Evolutionary conservation across 2,888 invertebrate species (phyloP).

Genomic region (Monoplex corrugatus): DNA sequence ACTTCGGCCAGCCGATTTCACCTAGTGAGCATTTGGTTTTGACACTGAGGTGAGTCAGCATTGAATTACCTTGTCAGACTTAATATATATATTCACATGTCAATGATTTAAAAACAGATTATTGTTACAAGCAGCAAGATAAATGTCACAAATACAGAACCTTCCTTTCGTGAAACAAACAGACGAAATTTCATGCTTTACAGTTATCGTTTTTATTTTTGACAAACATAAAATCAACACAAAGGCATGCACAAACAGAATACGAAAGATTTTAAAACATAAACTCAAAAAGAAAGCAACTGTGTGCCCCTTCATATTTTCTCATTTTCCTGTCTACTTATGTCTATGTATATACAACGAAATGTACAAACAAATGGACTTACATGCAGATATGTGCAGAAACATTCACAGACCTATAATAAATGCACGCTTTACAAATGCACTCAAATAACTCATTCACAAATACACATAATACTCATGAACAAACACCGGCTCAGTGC

Average conservation of each 20-base stretch:
- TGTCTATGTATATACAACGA: too few species aligned
- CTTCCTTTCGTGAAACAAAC: not conserved
- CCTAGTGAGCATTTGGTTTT: not conserved
- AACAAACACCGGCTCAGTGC: too few species aligned
- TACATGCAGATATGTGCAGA: not conserved
- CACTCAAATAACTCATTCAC: not conserved
- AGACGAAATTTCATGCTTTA: not conserved
- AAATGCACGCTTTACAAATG: not conserved
- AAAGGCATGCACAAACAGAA: not conserved
- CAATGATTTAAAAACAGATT: not conserved
- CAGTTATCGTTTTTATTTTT: not conserved
- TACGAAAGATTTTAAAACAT: not conserved
- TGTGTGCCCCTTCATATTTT: too few species aligned
- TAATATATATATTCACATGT: not conserved
- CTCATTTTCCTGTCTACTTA: too few species aligned
- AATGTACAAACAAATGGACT: too few species aligned
- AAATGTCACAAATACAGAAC: not conserved
- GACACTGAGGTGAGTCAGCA: slow-evolving; percentile 13
- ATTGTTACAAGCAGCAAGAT: not conserved
- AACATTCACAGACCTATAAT: not conserved
- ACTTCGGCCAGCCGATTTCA: not conserved
- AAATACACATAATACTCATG: too few species aligned
- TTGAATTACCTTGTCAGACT: not conserved
- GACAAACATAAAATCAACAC: not conserved
- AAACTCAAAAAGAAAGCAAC: not conserved